A percentile compares a stretch with the other conserved stretches of the same genome.
Conservation (phyloP, 2,888 invertebrate species). For the Julus scanicus region DNA sequence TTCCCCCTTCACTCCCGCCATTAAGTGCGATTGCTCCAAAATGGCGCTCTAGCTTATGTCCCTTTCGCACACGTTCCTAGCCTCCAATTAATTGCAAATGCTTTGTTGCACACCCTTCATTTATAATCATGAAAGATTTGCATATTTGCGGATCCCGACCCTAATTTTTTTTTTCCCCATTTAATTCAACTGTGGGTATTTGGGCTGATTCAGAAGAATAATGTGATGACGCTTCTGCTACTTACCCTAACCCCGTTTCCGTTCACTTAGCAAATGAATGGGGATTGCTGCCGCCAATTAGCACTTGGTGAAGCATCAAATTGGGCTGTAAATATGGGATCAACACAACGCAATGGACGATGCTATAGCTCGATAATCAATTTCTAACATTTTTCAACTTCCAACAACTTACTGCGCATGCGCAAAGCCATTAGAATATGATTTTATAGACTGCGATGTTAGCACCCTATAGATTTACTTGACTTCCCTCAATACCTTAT, state of each 20-base stretch:
- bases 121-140: neutral
- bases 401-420: neutral
- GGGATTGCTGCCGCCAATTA: conserved; percentile 50
- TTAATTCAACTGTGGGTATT: neutral
- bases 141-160: neutral
- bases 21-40: conserved; percentile 3
- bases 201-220: neutral
- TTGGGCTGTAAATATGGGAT: conserved; percentile 46
- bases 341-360: neutral
- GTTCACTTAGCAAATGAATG: conserved; percentile 39
- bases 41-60: neutral
- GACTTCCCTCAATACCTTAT: too few relatives aligned
- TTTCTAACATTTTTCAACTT: neutral
- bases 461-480: too few relatives aligned
- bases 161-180: neutral
- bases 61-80: neutral
- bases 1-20: neutral
- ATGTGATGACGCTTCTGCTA: neutral
- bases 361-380: neutral
- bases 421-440: neutral
- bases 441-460: neutral
- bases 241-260: conserved; percentile 23
- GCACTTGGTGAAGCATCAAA: conserved; percentile 47
- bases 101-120: neutral
- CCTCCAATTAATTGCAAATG: neutral